A percentile compares a stretch with the other conserved stretches of the same genome.
These are phyloP conservation scores for Melanotaenia nigrans DNA, from an alignment of 2,797 vertebrate species.

Conservation along the genomic window DNA sequence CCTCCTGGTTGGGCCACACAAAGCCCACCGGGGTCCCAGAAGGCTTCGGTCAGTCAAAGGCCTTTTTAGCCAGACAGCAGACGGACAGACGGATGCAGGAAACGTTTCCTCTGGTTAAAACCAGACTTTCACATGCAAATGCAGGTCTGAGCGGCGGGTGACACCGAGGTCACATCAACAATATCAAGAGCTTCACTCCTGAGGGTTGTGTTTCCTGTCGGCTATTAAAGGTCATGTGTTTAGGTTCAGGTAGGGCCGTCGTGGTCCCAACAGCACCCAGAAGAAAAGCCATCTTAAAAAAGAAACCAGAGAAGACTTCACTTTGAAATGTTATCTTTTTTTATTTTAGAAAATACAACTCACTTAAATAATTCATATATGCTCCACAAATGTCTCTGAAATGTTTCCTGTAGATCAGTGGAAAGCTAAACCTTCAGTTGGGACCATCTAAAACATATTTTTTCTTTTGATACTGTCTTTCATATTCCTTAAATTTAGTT, in stretches of 20 bases:
- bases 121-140: slow-evolving; percentile 62
- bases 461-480: no score
- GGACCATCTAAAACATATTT: no score
- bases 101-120: slow-evolving; percentile 55
- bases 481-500: no score
- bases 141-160: slow-evolving; percentile 12
- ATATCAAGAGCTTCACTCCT: background rate
- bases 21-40: slow-evolving; percentile 50
- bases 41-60: slow-evolving; percentile 62
- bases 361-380: background rate
- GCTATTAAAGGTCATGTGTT: slow-evolving; percentile 6
- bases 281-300: background rate
- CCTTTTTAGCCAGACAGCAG: slow-evolving; percentile 47
- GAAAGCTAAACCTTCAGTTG: background rate
- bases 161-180: slow-evolving; percentile 22
- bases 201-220: slow-evolving; percentile 24
- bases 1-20: slow-evolving; percentile 50
- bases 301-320: background rate
- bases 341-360: background rate
- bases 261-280: background rate
- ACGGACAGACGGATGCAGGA: slow-evolving; percentile 44
- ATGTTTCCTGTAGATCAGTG: no score
- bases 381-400: no score
- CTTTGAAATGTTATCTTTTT: background rate
- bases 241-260: slow-evolving; percentile 18